A percentile compares a stretch with the other conserved stretches of the same genome.
These are phyloP conservation scores for Lucinisca nassula DNA, from an alignment of 2,888 invertebrate species.

Conservation along the genomic window DNA sequence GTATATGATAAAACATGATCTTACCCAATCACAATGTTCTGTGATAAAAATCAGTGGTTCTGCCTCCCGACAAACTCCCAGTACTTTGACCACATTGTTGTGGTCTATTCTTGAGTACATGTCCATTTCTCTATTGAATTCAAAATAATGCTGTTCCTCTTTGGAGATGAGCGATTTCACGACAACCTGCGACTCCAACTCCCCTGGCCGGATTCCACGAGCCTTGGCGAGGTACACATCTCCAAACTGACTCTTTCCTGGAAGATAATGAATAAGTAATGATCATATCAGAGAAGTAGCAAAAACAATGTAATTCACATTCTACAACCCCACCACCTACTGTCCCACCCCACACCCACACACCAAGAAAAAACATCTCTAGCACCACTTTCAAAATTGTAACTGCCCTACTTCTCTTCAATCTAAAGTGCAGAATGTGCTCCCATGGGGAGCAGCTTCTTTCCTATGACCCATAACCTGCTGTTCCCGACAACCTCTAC, in stretches of 20 bases:
- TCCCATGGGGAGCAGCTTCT: too few species aligned
- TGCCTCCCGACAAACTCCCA: conserved; percentile 92
- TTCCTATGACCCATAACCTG: too few species aligned
- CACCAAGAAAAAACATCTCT: not conserved
- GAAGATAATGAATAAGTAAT: conserved; percentile 12
- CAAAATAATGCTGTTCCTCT: conserved; percentile 88
- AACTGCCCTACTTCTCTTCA: not conserved
- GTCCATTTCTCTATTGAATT: conserved; percentile 96
- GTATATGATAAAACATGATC: too few species aligned
- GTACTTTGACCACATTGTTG: conserved; percentile 92
- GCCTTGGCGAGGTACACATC: conserved; percentile 95
- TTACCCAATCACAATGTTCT: conserved; percentile 97
- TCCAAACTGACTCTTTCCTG: conserved; percentile 97
- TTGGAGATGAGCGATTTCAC: conserved; percentile 87
- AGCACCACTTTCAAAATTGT: not conserved
- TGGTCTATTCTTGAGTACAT: conserved; percentile 95
- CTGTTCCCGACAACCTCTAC: too few species aligned
- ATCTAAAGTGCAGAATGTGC: too few species aligned
- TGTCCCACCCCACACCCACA: too few species aligned
- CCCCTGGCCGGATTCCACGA: conserved; percentile 87
- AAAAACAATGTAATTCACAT: too few species aligned
- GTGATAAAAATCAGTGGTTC: conserved; percentile 96
- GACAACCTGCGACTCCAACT: conserved; percentile 85
- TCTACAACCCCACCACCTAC: too few species aligned
- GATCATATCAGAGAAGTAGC: not conserved